phyloP scores from a whole-genome alignment of 1,140 invertebrate genomes.

The Coenobita brevimanus region DNA sequence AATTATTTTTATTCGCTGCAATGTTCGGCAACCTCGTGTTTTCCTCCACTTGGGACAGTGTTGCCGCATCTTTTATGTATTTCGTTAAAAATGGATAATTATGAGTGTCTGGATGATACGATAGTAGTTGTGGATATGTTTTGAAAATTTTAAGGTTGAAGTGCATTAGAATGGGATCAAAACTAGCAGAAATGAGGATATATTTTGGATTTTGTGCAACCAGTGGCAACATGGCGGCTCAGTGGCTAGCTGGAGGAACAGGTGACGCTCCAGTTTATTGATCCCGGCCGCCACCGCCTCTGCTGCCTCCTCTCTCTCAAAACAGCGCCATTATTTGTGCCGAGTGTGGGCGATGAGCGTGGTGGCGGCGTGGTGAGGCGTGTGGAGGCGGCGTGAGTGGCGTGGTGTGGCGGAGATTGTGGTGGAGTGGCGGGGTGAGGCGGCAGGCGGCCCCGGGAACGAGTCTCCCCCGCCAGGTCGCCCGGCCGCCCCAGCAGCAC shows the following conservation, averaged over 20 bases:
- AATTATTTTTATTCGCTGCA: background rate
- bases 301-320: background rate
- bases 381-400: too few relatives aligned
- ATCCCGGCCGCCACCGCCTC: conserved; percentile 2
- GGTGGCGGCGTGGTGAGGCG: background rate
- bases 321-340: background rate
- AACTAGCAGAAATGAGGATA: background rate
- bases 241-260: conserved; percentile 38
- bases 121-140: background rate
- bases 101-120: background rate
- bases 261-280: conserved; percentile 40
- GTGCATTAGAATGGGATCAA: too few relatives aligned
- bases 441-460: too few relatives aligned
- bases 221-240: conserved; percentile 13
- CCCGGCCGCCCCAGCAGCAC: too few relatives aligned
- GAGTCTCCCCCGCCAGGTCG: too few relatives aligned
- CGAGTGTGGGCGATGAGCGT: background rate
- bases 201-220: background rate
- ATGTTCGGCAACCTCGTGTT: conserved; percentile 43
- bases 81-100: background rate
- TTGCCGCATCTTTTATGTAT: background rate
- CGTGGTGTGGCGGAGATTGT: too few relatives aligned
- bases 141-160: background rate
- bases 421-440: too few relatives aligned
- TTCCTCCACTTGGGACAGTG: conserved; percentile 17